Percentiles rank a stretch among this genome's conserved stretches.
Conservation (phyloP, 2,113 vertebrate genomes). For the Thamnaconus septentrionalis region DNA sequence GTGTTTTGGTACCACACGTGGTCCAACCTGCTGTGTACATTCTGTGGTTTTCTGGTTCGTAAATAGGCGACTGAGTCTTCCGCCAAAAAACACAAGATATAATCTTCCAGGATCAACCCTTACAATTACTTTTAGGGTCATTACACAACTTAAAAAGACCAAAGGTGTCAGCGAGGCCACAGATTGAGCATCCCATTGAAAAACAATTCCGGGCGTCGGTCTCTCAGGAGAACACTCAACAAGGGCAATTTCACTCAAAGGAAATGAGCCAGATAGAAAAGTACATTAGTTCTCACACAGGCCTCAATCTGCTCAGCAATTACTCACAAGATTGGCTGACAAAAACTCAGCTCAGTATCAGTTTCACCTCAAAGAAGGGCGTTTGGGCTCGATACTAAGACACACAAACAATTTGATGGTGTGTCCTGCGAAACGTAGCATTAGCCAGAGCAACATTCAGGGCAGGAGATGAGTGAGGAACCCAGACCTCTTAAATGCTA, state of each 20-base stretch:
- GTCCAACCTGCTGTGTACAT: too few relatives aligned
- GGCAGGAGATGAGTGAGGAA: conserved; percentile 44
- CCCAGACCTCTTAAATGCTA: conserved; percentile 62
- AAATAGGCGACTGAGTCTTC: too few relatives aligned
- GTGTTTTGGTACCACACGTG: too few relatives aligned
- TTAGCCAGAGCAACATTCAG: conserved; percentile 25
- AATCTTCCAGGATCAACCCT: too few relatives aligned
- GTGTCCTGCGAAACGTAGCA: conserved; percentile 38
- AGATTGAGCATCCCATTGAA: conserved; percentile 29
- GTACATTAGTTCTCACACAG: conserved; percentile 40
- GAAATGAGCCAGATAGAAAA: conserved; percentile 51
- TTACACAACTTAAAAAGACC: background rate
- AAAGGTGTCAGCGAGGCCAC: background rate
- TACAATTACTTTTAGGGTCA: too few relatives aligned
- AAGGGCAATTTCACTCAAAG: conserved; percentile 45
- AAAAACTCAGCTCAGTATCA: conserved; percentile 11
- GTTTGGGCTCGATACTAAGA: conserved; percentile 40
- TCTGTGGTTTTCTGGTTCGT: too few relatives aligned
- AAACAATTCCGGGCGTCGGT: conserved; percentile 15
- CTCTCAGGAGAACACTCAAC: conserved; percentile 16
- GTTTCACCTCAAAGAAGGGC: conserved; percentile 34
- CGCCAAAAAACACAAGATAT: too few relatives aligned
- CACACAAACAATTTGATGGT: conserved; percentile 52
- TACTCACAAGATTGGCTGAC: conserved; percentile 40
- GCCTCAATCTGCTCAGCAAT: conserved; percentile 37